Conservation (phyloP, 2,888 invertebrate species). For the Drosophila greeni region DNA sequence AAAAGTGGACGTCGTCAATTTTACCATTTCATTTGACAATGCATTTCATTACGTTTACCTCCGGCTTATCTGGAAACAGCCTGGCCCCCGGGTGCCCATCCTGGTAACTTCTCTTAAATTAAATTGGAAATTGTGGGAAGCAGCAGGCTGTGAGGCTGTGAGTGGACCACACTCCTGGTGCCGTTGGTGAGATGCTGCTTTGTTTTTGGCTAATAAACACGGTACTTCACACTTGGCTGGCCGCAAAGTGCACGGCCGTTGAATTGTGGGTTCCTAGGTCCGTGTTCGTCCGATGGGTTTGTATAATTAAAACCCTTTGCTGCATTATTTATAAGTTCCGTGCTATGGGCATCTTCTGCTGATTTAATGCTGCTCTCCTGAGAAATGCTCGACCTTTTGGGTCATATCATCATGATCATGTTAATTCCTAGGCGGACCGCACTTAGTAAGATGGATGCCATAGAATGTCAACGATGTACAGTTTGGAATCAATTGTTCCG, state of each 20-base stretch:
- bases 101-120: constrained; percentile 60
- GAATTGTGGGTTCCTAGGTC: constrained; percentile 2
- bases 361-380: constrained; percentile 27
- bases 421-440: constrained; percentile 39
- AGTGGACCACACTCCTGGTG: background rate
- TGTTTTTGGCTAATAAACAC: constrained; percentile 69
- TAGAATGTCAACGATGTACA: constrained; percentile 64
- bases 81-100: constrained; percentile 3
- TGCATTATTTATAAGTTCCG: constrained; percentile 63
- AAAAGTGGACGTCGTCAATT: constrained; percentile 72
- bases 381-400: constrained; percentile 42
- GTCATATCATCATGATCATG: constrained; percentile 41
- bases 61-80: constrained; percentile 20
- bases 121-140: constrained; percentile 50
- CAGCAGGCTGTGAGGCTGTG: constrained; percentile 4
- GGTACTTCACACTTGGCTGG: constrained; percentile 67
- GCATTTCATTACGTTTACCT: constrained; percentile 68
- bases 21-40: constrained; percentile 75
- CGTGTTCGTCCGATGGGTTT: constrained; percentile 35
- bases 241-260: constrained; percentile 41
- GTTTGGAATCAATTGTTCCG: constrained; percentile 63
- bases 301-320: constrained; percentile 64
- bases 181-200: constrained; percentile 11
- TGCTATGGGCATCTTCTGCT: background rate
- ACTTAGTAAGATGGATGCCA: constrained; percentile 60